Percentiles rank a stretch among this genome's conserved stretches.
These are phyloP conservation scores for Varecia variegata DNA, from an alignment of 2,797 vertebrate genomes.

Conservation along the genomic window DNA sequence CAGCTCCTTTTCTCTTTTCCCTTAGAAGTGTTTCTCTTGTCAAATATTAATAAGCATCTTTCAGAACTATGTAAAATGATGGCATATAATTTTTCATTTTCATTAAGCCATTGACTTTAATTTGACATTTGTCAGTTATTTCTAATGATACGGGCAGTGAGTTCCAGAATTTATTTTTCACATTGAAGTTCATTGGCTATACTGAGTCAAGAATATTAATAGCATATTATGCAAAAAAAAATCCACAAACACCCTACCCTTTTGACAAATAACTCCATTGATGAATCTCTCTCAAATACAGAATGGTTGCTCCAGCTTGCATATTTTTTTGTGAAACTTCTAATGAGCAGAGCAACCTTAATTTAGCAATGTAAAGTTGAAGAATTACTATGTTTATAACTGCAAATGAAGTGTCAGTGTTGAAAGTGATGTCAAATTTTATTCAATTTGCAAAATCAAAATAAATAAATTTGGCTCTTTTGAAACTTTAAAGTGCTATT, in stretches of 20 bases:
- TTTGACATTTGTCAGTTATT: not conserved
- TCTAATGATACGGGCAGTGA: not conserved
- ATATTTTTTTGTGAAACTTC: constrained; percentile 23
- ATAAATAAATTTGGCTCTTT: not conserved
- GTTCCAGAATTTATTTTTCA: constrained; percentile 15
- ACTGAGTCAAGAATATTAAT: not conserved
- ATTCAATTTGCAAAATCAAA: constrained; percentile 1
- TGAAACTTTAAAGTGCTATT: not conserved
- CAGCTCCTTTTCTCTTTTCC: not conserved
- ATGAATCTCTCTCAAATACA: not conserved
- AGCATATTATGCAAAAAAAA: not conserved
- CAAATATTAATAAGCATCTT: not conserved
- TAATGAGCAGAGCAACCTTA: constrained; percentile 3
- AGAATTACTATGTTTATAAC: not conserved
- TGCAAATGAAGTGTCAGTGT: not conserved
- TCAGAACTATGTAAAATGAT: constrained; percentile 1
- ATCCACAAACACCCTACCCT: not conserved
- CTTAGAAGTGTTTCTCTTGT: not conserved
- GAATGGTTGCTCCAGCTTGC: not conserved
- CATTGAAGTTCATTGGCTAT: not conserved
- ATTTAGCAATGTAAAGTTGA: not conserved
- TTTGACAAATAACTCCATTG: constrained; percentile 17
- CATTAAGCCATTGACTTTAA: not conserved
- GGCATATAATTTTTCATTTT: not conserved
- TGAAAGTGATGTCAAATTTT: constrained; percentile 3